A percentile compares a stretch with the other conserved stretches of the same genome.
Conservation (phyloP, 2,113 vertebrate genomes). For the Eulemur rufifrons region DNA sequence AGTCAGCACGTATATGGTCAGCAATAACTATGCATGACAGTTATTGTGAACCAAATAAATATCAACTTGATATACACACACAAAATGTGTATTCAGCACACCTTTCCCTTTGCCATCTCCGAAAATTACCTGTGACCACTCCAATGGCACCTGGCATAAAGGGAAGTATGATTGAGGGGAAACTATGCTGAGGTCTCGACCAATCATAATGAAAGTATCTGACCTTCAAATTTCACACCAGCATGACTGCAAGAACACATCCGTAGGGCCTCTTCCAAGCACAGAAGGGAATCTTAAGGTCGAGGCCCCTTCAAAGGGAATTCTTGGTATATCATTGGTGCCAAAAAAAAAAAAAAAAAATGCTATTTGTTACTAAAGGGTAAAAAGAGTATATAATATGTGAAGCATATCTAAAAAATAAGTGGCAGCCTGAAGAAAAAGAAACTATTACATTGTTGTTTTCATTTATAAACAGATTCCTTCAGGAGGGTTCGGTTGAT, state of each 20-base stretch:
- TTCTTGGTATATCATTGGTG: too few relatives aligned
- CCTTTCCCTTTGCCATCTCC: neutral
- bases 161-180: rapidly evolving
- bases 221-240: neutral
- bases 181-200: neutral
- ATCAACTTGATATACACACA: rapidly evolving
- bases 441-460: neutral
- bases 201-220: neutral
- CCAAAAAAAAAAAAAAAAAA: neutral
- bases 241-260: neutral
- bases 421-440: conserved; percentile 29
- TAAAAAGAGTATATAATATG: neutral
- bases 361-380: neutral
- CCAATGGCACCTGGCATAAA: neutral
- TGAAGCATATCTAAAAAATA: conserved; percentile 38
- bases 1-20: too few relatives aligned
- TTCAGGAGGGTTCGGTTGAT: conserved; percentile 32
- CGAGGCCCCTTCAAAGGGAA: neutral
- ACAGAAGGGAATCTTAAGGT: neutral
- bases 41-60: neutral
- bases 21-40: neutral
- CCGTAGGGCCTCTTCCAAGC: rapidly evolving
- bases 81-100: neutral
- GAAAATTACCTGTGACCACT: neutral
- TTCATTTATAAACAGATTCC: conserved; percentile 55